Evolutionary conservation across 2,888 invertebrate genomes (phyloP).

Genomic region (Ochropacha duplaris): DNA sequence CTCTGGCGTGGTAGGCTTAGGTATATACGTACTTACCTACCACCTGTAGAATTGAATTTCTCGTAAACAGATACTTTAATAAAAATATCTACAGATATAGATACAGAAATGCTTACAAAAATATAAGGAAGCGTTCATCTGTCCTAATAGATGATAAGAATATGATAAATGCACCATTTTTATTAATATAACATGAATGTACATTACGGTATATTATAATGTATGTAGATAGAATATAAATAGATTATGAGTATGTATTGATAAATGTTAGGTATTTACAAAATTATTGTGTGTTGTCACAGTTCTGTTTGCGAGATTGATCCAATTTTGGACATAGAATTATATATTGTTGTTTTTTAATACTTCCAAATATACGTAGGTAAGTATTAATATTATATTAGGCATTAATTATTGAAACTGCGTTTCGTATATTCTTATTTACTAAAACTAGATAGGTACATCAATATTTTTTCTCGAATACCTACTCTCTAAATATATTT

Average conservation of each 20-base stretch:
- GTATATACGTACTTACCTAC: no score
- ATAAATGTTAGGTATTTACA: constrained; percentile 51
- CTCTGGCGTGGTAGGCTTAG: no score
- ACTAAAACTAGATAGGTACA: not conserved
- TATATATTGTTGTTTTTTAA: constrained; percentile 9
- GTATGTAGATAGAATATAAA: constrained; percentile 11
- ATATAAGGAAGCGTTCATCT: constrained; percentile 18
- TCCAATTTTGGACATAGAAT: constrained; percentile 56
- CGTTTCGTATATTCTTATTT: not conserved
- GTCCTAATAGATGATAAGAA: not conserved
- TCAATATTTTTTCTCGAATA: not conserved
- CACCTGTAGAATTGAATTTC: no score
- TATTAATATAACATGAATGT: constrained; percentile 32
- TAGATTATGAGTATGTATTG: not conserved
- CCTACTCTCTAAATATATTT: not conserved
- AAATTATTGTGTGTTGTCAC: constrained; percentile 81
- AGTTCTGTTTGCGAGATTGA: constrained; percentile 65
- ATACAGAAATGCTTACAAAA: constrained; percentile 19
- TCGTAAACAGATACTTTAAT: no score
- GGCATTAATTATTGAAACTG: not conserved
- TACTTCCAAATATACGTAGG: not conserved
- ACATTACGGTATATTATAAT: constrained; percentile 43
- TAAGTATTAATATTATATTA: not conserved
- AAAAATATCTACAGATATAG: not conserved
- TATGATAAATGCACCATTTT: not conserved